Evolutionary conservation across 2,888 invertebrate species (phyloP).

Genomic region (Tenodera sinensis): DNA sequence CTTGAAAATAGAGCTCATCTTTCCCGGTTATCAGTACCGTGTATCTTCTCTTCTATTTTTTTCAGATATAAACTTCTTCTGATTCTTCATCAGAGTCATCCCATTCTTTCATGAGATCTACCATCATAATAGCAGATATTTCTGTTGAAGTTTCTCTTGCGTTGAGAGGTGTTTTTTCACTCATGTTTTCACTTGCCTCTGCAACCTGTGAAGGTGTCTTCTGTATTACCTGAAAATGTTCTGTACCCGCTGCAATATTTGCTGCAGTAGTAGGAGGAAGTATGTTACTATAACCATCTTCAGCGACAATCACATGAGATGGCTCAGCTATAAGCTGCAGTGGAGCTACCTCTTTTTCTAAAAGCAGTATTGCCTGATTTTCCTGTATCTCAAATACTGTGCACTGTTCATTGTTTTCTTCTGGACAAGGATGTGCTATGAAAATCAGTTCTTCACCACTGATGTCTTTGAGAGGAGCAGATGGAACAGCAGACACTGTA

Average conservation of each 20-base stretch:
- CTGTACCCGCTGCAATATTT: no score
- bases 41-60: background rate
- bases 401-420: background rate
- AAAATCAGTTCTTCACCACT: slow-evolving; percentile 21
- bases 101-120: slow-evolving; percentile 26
- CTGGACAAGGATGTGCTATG: slow-evolving; percentile 15
- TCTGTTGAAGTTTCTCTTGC: background rate
- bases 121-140: slow-evolving; percentile 13
- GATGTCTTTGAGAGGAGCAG: slow-evolving; percentile 15
- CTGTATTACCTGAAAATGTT: background rate
- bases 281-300: background rate
- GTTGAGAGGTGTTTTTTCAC: background rate
- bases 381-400: background rate
- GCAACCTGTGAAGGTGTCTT: background rate
- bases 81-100: slow-evolving; percentile 25
- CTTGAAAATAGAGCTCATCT: background rate
- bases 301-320: background rate
- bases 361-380: background rate
- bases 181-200: background rate
- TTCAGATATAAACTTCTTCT: background rate
- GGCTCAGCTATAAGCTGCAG: background rate
- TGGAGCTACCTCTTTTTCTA: background rate
- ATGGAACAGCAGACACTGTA: background rate
- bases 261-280: background rate
- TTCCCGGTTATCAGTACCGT: background rate